These are phyloP conservation scores for Echiichthys vipera DNA, from an alignment of 2,797 vertebrate species.

Conservation along the genomic window DNA sequence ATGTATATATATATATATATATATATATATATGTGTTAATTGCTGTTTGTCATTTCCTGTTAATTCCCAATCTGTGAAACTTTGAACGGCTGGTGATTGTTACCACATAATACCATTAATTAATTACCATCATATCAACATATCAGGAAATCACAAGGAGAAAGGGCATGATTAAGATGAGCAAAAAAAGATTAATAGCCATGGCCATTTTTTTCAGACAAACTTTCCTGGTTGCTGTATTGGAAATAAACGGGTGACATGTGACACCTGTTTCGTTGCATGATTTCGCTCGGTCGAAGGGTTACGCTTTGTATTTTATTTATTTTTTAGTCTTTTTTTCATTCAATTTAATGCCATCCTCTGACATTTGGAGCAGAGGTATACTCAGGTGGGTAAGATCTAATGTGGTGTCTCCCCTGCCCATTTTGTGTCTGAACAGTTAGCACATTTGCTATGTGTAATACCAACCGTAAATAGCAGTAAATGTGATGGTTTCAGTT, in stretches of 20 bases:
- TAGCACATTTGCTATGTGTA: not conserved
- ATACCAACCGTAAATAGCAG: constrained; percentile 31
- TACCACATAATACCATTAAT: not conserved
- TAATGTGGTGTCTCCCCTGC: constrained; percentile 14
- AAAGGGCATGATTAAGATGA: not conserved
- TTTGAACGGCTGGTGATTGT: not conserved
- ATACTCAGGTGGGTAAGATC: constrained; percentile 8
- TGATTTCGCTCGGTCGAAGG: not conserved
- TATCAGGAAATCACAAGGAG: not conserved
- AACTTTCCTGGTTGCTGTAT: not conserved
- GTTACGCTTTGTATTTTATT: not conserved
- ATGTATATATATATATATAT: too few species aligned
- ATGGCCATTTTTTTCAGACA: not conserved
- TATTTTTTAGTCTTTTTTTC: constrained; percentile 2
- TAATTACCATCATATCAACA: not conserved
- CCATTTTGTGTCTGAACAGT: constrained; percentile 12
- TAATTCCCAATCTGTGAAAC: not conserved
- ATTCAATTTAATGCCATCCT: constrained; percentile 17
- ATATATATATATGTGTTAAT: too few species aligned
- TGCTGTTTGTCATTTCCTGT: not conserved
- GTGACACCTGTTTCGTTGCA: not conserved
- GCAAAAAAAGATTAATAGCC: too few species aligned
- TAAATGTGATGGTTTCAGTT: constrained; percentile 23
- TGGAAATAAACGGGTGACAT: not conserved
- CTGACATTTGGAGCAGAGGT: constrained; percentile 24